Conservation (phyloP, 2,888 invertebrate genomes). For the Dione vanillae region DNA sequence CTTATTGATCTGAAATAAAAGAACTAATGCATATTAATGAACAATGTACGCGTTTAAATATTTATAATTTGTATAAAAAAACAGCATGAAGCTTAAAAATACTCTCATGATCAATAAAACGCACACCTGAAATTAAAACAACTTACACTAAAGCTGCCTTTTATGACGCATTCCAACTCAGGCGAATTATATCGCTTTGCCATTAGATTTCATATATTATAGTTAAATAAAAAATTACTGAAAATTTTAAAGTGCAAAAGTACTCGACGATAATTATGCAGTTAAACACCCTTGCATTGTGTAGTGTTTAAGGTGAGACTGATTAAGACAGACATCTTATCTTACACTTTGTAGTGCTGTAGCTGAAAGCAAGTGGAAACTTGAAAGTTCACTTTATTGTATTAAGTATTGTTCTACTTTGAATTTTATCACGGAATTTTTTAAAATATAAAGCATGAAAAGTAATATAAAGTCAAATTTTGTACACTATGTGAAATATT, state of each 20-base stretch:
- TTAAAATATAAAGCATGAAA: no score
- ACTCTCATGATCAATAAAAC: no score
- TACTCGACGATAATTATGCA: conserved; percentile 50
- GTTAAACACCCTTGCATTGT: conserved; percentile 57
- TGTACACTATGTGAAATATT: no score
- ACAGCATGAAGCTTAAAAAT: neutral
- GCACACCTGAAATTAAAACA: neutral
- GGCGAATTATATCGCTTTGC: no score
- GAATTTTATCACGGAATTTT: neutral
- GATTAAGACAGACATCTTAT: conserved; percentile 49
- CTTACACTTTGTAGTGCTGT: conserved; percentile 20
- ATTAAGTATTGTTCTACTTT: neutral
- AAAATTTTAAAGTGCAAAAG: neutral
- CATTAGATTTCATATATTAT: no score
- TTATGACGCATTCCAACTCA: no score
- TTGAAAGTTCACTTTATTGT: conserved; percentile 18
- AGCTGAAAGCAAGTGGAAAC: conserved; percentile 28
- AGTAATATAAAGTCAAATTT: no score
- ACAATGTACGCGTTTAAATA: no score
- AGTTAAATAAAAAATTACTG: neutral
- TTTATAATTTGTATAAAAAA: no score
- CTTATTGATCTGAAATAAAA: neutral
- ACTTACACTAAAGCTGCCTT: neutral
- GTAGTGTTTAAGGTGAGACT: conserved; percentile 51
- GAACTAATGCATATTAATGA: neutral